phyloP scores from a whole-genome alignment of 2,797 vertebrate species.

The Propithecus deckenii region DNA sequence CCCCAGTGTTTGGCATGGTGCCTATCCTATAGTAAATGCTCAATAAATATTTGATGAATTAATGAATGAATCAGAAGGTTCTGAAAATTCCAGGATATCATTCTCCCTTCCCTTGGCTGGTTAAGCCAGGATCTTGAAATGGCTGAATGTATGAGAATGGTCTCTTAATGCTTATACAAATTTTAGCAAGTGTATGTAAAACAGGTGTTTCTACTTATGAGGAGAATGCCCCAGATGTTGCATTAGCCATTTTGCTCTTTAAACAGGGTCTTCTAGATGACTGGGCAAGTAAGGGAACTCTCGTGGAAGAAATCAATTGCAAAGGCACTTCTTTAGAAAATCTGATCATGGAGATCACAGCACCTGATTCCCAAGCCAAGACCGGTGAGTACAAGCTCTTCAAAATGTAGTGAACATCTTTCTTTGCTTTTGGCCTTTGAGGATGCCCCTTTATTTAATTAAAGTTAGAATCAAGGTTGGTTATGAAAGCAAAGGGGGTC shows the following conservation, averaged over 20 bases:
- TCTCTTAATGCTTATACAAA: constrained; percentile 26
- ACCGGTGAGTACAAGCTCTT: constrained; percentile 85
- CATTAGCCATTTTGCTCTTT: constrained; percentile 49
- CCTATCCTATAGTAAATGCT: background rate
- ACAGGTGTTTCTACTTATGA: fast-evolving
- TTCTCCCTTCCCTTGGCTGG: background rate
- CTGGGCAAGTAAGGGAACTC: constrained; percentile 89
- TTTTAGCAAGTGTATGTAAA: fast-evolving
- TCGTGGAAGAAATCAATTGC: constrained; percentile 92
- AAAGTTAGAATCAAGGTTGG: constrained; percentile 34
- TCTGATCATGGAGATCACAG: constrained; percentile 93
- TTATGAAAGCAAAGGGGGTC: background rate
- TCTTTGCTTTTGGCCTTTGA: constrained; percentile 36
- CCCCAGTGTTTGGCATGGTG: background rate
- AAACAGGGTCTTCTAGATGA: constrained; percentile 91
- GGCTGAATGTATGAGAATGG: background rate
- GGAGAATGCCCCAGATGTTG: background rate
- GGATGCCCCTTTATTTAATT: background rate
- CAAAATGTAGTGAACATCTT: background rate
- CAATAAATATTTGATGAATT: constrained; percentile 38
- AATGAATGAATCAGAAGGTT: background rate
- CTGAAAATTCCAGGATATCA: constrained; percentile 11
- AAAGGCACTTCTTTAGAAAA: constrained; percentile 93
- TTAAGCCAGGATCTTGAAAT: constrained; percentile 11
- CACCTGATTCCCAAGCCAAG: constrained; percentile 89